A percentile compares a stretch with the other conserved stretches of the same genome.
These are phyloP conservation scores for Drosophila mojavensis DNA, from an alignment of 1,140 invertebrate genomes.

Conservation along the genomic window DNA sequence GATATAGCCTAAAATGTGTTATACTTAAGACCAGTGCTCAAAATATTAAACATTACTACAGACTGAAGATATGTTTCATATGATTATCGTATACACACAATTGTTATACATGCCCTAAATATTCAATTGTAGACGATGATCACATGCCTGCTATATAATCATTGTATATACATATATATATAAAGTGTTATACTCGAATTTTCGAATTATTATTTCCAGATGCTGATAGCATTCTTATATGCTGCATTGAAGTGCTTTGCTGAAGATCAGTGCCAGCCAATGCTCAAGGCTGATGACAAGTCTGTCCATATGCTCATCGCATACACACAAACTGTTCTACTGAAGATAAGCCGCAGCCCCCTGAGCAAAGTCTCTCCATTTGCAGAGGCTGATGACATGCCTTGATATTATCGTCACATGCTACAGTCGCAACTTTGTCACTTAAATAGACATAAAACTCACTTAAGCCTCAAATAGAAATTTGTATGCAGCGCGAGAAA, in stretches of 20 bases:
- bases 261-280: background rate
- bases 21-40: background rate
- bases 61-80: too few relatives aligned
- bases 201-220: background rate
- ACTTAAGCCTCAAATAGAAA: conserved; percentile 63
- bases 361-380: background rate
- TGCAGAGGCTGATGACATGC: conserved; percentile 30
- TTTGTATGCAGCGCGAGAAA: conserved; percentile 58
- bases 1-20: background rate
- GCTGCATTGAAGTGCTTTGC: background rate
- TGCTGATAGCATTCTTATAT: background rate
- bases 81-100: too few relatives aligned
- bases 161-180: background rate
- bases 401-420: conserved; percentile 48
- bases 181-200: conserved; percentile 1
- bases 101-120: too few relatives aligned
- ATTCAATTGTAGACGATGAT: background rate
- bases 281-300: conserved; percentile 15
- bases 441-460: conserved; percentile 73
- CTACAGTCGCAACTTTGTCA: conserved; percentile 56
- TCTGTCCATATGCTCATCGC: conserved; percentile 1
- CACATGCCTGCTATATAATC: conserved; percentile 1
- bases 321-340: conserved; percentile 6
- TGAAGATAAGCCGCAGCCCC: background rate
- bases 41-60: too few relatives aligned